These are phyloP conservation scores for Eumaeus atala DNA, from an alignment of 1,140 invertebrate genomes.

Conservation along the genomic window DNA sequence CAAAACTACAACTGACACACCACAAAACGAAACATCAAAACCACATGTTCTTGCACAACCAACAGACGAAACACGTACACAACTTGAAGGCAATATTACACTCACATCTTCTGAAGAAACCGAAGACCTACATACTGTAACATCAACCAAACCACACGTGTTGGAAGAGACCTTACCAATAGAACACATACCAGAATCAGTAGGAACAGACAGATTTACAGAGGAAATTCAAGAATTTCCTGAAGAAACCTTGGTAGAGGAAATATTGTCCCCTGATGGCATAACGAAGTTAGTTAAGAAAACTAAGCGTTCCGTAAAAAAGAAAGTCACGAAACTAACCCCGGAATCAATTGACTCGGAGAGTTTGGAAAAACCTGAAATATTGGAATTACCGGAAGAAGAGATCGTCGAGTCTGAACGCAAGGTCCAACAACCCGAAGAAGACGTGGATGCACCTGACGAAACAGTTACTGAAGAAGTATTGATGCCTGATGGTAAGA, in stretches of 20 bases:
- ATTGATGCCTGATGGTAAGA: slow-evolving; percentile 1
- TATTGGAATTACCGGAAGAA: background rate
- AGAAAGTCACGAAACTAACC: slow-evolving; percentile 32
- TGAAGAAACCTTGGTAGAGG: slow-evolving; percentile 22
- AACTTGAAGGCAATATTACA: slow-evolving; percentile 1
- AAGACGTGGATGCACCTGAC: slow-evolving; percentile 16
- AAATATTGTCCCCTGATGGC: slow-evolving; percentile 12
- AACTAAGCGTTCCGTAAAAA: slow-evolving; percentile 29
- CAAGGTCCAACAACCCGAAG: background rate
- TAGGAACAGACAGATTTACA: background rate
- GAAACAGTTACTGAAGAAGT: slow-evolving; percentile 25
- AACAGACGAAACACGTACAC: slow-evolving; percentile 4
- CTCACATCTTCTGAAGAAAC: background rate
- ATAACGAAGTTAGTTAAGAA: slow-evolving; percentile 2
- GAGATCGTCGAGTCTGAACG: background rate
- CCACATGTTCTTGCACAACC: background rate
- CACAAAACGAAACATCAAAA: background rate
- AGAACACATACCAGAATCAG: too few species aligned
- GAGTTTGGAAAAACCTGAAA: background rate
- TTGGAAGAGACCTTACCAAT: background rate
- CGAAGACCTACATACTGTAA: background rate
- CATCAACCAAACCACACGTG: background rate
- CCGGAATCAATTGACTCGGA: background rate
- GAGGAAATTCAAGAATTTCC: too few species aligned
- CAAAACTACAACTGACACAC: slow-evolving; percentile 21